Evolutionary conservation across 2,797 vertebrate species (phyloP), one percentile per base, ranked within the genome.

Genomic region (Synaphobranchus kaupii): DNA sequence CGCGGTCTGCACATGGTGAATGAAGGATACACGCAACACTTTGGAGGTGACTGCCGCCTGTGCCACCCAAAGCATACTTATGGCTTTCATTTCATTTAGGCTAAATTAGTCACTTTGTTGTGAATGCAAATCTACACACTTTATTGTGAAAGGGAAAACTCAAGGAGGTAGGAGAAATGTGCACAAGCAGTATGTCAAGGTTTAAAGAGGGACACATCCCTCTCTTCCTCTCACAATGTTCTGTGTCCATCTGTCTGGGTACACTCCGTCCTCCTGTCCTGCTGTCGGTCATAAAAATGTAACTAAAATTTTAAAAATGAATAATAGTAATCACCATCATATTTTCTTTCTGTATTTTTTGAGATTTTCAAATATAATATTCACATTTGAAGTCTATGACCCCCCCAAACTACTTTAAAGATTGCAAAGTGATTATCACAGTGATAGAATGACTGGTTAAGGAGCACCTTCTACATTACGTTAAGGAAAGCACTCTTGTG

Each of bases 111-210:
- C 60, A 66, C 31, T 84, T 58, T 58, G 34, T 56, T 58, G 20
- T 7, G 31, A 52, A 84, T 39, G n/a, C 52, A 84, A 84, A 84
- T 66, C 83, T 63, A 34, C 54, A 44, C n/a, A 66, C 2, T 78
- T 71, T 3, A 17, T 71, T 71, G 12, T 47, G 80, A 31, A 83
- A 48, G 50, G 60, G 25, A 15, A 34, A 50, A 50, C 47, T 50
- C 28, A 83, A 78, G 73, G 31, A 76, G 28, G 13, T 20, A 5
- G 8, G 73, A 3, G 63, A 68, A 12, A 22, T 63, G 20, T 63
- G 60, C 20, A 63, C 20, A n/a, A n/a, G 63, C 63, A 28, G n/a
- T 28, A 71, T 83, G 22, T 22, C 50, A 68, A 50, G 48, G 28
- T 66, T 68, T 78, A 68, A 9, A 71, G 60, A 34, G 31, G 22